Conservation (phyloP, 2,888 invertebrate species). For the Tortricodes alternella region DNA sequence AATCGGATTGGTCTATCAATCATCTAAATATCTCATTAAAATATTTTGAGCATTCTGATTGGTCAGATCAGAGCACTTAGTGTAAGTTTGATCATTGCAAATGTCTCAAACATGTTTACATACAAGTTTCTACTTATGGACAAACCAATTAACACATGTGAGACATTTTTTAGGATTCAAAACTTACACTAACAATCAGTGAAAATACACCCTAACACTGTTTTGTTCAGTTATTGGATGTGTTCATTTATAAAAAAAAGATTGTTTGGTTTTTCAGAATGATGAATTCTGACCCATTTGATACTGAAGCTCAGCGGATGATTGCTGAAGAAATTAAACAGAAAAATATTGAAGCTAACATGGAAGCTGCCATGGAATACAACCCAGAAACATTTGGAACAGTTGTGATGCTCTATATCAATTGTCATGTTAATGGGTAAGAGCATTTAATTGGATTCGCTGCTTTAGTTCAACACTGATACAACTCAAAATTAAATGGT, state of each 20-base stretch:
- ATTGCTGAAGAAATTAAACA: constrained; percentile 98
- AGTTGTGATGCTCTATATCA: constrained; percentile 98
- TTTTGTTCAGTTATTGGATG: too few relatives aligned
- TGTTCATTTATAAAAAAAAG: not conserved
- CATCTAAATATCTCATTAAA: too few relatives aligned
- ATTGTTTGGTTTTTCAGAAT: constrained; percentile 78
- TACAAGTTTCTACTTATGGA: too few relatives aligned
- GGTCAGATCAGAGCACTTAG: too few relatives aligned
- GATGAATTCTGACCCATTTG: constrained; percentile 97
- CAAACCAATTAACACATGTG: too few relatives aligned
- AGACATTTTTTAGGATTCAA: too few relatives aligned
- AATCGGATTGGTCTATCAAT: too few relatives aligned
- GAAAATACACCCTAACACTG: too few relatives aligned
- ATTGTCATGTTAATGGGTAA: constrained; percentile 96
- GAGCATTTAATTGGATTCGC: constrained; percentile 1
- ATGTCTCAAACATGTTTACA: too few relatives aligned
- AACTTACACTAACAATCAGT: too few relatives aligned
- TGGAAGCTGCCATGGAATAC: constrained; percentile 99
- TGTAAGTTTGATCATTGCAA: too few relatives aligned
- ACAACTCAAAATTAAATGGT: too few relatives aligned
- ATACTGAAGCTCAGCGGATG: constrained; percentile 95
- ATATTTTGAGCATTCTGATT: not conserved
- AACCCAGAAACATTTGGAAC: constrained; percentile 99
- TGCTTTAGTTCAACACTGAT: not conserved
- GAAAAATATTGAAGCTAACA: constrained; percentile 98